phyloP scores from a whole-genome alignment of 2,113 vertebrate genomes.

The Ammodytes dubius region DNA sequence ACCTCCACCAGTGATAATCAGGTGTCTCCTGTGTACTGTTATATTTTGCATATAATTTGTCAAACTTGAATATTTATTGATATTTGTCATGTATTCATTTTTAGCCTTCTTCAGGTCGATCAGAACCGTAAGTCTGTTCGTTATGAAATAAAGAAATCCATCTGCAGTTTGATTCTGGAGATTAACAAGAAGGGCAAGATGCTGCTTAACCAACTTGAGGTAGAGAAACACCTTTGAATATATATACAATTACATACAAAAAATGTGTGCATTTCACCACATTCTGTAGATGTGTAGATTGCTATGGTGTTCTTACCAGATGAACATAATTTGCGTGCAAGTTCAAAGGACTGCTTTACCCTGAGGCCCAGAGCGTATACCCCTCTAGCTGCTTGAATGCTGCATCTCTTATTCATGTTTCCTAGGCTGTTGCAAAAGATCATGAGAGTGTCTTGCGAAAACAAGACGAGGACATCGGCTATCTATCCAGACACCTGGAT shows the following conservation, averaged over 20 bases:
- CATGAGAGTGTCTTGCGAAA: conserved; percentile 91
- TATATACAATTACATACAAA: neutral
- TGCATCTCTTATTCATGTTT: conserved; percentile 40
- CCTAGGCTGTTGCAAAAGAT: conserved; percentile 90
- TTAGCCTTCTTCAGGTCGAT: conserved; percentile 93
- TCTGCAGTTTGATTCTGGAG: conserved; percentile 94
- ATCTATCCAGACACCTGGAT: conserved; percentile 93
- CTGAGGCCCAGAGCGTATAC: conserved; percentile 32
- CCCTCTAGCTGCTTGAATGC: conserved; percentile 33
- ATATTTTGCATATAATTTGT: neutral
- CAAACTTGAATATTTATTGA: neutral
- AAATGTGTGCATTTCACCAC: neutral
- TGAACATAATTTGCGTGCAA: neutral
- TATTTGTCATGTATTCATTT: conserved; percentile 16
- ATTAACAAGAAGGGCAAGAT: conserved; percentile 97
- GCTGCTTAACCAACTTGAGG: conserved; percentile 93
- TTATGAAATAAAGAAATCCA: conserved; percentile 94
- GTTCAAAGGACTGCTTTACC: conserved; percentile 12
- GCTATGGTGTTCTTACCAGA: conserved; percentile 13
- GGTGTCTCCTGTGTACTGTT: neutral
- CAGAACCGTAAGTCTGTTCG: conserved; percentile 92
- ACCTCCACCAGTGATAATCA: neutral
- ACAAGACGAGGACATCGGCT: conserved; percentile 92
- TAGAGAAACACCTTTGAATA: conserved; percentile 63
- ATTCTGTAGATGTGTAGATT: conserved; percentile 4